A percentile compares a stretch with the other conserved stretches of the same genome.
Evolutionary conservation across 2,113 vertebrate genomes (phyloP).

Genomic region (Laticauda colubrina): DNA sequence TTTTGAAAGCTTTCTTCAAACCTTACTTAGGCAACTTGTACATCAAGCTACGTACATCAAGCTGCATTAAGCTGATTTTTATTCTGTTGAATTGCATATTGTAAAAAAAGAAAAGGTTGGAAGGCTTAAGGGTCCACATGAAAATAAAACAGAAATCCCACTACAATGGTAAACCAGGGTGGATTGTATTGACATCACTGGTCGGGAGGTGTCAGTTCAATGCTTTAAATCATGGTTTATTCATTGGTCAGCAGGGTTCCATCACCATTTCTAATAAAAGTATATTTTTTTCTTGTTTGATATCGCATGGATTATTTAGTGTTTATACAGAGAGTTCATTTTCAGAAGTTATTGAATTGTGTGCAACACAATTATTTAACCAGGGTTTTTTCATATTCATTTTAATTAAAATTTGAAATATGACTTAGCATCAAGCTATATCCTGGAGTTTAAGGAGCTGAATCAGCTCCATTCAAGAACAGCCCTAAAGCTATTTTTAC

Average conservation of each 20-base stretch:
- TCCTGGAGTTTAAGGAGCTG: neutral
- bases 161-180: neutral
- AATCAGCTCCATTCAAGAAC: neutral
- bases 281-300: neutral
- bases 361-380: neutral
- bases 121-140: neutral
- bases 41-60: neutral
- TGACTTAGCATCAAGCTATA: neutral
- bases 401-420: neutral
- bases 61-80: neutral
- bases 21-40: neutral
- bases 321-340: neutral
- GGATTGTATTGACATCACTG: neutral
- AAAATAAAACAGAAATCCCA: neutral
- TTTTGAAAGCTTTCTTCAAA: neutral
- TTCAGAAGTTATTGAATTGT: neutral
- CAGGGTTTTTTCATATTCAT: neutral
- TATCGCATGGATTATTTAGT: neutral
- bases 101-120: neutral
- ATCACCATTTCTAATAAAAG: neutral
- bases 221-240: neutral
- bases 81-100: neutral
- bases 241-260: neutral
- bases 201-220: neutral
- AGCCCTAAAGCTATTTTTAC: neutral